Evolutionary conservation across 2,888 invertebrate genomes (phyloP).

Genomic region (Operophtera brumata): DNA sequence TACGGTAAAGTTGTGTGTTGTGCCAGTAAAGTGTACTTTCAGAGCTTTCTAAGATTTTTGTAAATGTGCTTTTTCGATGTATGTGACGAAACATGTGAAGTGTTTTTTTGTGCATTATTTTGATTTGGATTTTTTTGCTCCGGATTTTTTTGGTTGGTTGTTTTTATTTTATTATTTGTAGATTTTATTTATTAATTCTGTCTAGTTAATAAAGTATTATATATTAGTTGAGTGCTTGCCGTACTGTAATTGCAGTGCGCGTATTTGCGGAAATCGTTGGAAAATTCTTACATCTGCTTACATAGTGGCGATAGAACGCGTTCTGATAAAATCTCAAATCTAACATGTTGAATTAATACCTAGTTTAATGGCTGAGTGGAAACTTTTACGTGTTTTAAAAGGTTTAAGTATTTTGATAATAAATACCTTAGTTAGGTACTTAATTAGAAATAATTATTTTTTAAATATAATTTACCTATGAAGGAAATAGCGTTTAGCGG

Average conservation of each 20-base stretch:
- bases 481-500: not conserved
- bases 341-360: slow-evolving; percentile 21
- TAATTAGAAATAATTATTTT: not conserved
- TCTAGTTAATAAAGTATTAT: not conserved
- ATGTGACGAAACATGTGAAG: slow-evolving; percentile 70
- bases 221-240: slow-evolving; percentile 2
- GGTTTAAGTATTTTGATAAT: slow-evolving; percentile 21
- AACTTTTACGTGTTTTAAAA: slow-evolving; percentile 19
- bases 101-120: slow-evolving; percentile 74
- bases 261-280: slow-evolving; percentile 12
- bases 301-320: slow-evolving; percentile 6
- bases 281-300: slow-evolving; percentile 1
- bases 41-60: slow-evolving; percentile 65
- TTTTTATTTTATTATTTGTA: slow-evolving; percentile 52
- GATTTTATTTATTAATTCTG: slow-evolving; percentile 23
- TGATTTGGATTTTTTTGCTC: slow-evolving; percentile 77
- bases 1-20: slow-evolving; percentile 77
- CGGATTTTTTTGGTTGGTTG: slow-evolving; percentile 76
- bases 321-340: slow-evolving; percentile 22
- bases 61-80: slow-evolving; percentile 52
- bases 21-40: slow-evolving; percentile 67
- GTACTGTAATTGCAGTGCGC: slow-evolving; percentile 5
- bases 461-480: not conserved
- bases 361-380: slow-evolving; percentile 18
- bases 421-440: slow-evolving; percentile 7